Base-by-base conservation (phyloP, 1,140 invertebrate genomes). In the Drosophila nannoptera region DNA sequence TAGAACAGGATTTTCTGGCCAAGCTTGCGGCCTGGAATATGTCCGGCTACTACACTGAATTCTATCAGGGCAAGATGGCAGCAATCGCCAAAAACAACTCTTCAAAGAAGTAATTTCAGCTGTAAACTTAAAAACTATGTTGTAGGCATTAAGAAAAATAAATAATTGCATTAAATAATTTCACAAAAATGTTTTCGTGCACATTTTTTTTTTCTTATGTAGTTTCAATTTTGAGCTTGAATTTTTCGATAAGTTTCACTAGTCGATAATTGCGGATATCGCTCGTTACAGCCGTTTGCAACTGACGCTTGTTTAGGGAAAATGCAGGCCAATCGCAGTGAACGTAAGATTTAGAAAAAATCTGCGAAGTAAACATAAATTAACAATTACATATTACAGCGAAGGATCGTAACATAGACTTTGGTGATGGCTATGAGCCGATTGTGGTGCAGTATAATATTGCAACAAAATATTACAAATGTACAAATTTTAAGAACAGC, bases 11-110 rank as follows among this genome's bases (percentile, higher is more conserved):
- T 29, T 72, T 90, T 42, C 94, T 94, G n/a, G 93, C 94, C 36
- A 97, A 97, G 96, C 89, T 97, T 7, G 94, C 97, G 90, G 94
- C 95, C 12, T 97, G 96, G 96, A 97, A 97, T 80, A 96, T 97
- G 92, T 96, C 94, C 89, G 96, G 96, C 7, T 97, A 96, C 88
- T 96, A 97, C 78, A 97, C 96, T 7, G 96, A 96, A 43, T 92
- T 93, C 48, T 94, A 93, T 87, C 92, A 93, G 68, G 90, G 91
- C 7, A 77, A 71, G 11, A 84, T 77, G 67, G 81, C 76, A 16
- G 43, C 22, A 29, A 54, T 16, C 9, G 66, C 60, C 22, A 78
- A 86, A 43, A 84, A 83, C 46, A 83, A 71, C 63, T 33, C 73
- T 14, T 12, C 73, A 9, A 84, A 86, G 60, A 80, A 84, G 31